Conservation (phyloP, 1,140 invertebrate genomes). For the Drosophila repleta region DNA sequence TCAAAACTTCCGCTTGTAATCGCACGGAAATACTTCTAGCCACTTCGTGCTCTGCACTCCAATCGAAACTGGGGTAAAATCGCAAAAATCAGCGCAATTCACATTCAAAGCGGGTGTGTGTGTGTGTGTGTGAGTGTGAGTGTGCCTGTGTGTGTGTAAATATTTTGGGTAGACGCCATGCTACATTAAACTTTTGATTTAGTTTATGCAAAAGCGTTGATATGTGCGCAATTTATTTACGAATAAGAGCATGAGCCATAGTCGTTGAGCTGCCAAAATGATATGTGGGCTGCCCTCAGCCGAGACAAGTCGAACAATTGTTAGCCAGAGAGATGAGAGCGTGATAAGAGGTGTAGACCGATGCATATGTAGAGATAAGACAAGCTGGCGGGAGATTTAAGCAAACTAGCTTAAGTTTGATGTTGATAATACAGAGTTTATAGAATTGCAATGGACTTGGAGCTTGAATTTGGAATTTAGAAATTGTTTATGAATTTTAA, state of each 20-base stretch:
- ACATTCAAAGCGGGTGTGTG: constrained; percentile 9
- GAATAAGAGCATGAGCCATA: constrained; percentile 13
- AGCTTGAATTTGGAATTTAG: too few species aligned
- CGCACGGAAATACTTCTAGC: constrained; percentile 76
- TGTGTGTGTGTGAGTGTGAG: constrained; percentile 3
- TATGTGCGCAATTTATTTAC: constrained; percentile 62
- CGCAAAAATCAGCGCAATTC: constrained; percentile 57
- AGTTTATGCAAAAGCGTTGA: constrained; percentile 74
- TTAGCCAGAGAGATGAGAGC: constrained; percentile 5
- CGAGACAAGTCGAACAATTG: constrained; percentile 21
- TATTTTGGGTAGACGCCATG: constrained; percentile 58
- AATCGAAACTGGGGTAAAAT: constrained; percentile 75
- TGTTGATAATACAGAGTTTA: background rate
- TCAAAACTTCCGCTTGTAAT: constrained; percentile 83
- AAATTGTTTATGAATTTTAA: too few species aligned
- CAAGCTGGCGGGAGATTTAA: background rate
- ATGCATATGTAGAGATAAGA: background rate
- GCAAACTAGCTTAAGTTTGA: background rate
- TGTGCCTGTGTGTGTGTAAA: constrained; percentile 18
- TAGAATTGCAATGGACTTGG: background rate
- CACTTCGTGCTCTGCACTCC: constrained; percentile 66
- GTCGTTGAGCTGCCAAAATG: constrained; percentile 21
- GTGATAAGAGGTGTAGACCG: constrained; percentile 5
- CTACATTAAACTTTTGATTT: constrained; percentile 77
- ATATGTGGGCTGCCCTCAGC: constrained; percentile 26